A percentile compares a stretch with the other conserved stretches of the same genome.
Conservation (phyloP, 2,113 vertebrate species). For the Martes martes region DNA sequence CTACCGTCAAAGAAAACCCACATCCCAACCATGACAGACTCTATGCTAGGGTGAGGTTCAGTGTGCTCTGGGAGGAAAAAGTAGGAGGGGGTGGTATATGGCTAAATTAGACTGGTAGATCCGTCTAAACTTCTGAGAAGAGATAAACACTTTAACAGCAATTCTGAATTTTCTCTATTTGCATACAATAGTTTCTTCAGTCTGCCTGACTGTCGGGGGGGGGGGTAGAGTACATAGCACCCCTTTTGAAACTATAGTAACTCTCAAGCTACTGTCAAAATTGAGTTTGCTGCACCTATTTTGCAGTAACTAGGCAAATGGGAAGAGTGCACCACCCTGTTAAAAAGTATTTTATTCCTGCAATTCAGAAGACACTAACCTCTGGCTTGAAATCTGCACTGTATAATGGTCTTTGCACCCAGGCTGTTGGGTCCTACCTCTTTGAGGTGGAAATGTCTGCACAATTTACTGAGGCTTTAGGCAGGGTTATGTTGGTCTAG, state of each 20-base stretch:
- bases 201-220: rapidly evolving
- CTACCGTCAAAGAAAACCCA: background rate
- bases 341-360: background rate
- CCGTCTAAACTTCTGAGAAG: background rate
- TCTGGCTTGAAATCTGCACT: background rate
- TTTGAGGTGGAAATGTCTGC: constrained; percentile 22
- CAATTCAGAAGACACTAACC: constrained; percentile 22
- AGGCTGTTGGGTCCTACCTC: constrained; percentile 1
- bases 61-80: background rate
- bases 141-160: background rate
- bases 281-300: background rate
- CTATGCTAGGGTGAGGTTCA: too few relatives aligned
- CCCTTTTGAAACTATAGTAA: background rate
- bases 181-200: background rate
- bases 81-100: background rate
- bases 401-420: background rate
- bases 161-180: background rate
- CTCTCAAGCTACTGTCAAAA: background rate
- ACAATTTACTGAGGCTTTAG: constrained; percentile 55
- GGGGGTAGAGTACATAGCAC: background rate
- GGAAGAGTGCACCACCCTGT: background rate
- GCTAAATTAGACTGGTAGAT: background rate
- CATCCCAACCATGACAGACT: background rate
- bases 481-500: constrained; percentile 57
- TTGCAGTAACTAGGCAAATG: background rate